A percentile compares a stretch with the other conserved stretches of the same genome.
Conservation (phyloP, 2,888 invertebrate genomes). For the Bunonema sp. region DNA sequence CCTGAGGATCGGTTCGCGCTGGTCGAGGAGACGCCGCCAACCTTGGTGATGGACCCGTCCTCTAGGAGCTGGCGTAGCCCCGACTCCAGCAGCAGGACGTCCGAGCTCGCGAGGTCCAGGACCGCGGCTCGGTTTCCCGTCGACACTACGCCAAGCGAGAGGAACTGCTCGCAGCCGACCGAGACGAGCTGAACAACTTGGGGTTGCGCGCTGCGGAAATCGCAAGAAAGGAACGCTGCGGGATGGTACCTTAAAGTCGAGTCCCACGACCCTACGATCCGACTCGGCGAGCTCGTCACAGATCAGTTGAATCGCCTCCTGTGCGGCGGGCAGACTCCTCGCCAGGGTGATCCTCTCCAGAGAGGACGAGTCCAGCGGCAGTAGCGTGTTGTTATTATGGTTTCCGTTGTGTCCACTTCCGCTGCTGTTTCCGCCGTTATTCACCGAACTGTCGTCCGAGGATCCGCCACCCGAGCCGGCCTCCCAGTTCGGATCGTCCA, state of each 20-base stretch:
- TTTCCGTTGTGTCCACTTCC: too few species aligned
- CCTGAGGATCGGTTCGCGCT: slow-evolving; percentile 7
- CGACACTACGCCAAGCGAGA: slow-evolving; percentile 63
- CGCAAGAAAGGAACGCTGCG: too few species aligned
- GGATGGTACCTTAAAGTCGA: slow-evolving; percentile 87
- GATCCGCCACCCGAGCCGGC: slow-evolving; percentile 28
- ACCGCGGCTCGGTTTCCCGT: slow-evolving; percentile 56
- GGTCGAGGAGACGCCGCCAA: slow-evolving; percentile 1
- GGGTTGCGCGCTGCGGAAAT: too few species aligned
- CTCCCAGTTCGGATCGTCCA: too few species aligned
- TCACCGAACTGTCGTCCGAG: slow-evolving; percentile 10
- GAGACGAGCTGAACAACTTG: too few species aligned
- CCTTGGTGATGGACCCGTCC: slow-evolving; percentile 28
- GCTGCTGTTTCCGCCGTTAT: too few species aligned
- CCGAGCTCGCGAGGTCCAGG: slow-evolving; percentile 36
- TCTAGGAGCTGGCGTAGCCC: slow-evolving; percentile 37
- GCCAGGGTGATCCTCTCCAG: slow-evolving; percentile 29
- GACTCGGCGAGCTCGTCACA: slow-evolving; percentile 22
- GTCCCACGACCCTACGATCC: slow-evolving; percentile 54
- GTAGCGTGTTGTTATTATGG: slow-evolving; percentile 32
- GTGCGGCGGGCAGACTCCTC: slow-evolving; percentile 35
- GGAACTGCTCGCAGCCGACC: slow-evolving; percentile 70
- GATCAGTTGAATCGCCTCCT: slow-evolving; percentile 26
- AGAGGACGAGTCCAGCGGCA: slow-evolving; percentile 32
- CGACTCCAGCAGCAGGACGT: slow-evolving; percentile 33